Evolutionary conservation across 1,140 invertebrate species (phyloP).

Genomic region (Parasteatoda tepidariorum): DNA sequence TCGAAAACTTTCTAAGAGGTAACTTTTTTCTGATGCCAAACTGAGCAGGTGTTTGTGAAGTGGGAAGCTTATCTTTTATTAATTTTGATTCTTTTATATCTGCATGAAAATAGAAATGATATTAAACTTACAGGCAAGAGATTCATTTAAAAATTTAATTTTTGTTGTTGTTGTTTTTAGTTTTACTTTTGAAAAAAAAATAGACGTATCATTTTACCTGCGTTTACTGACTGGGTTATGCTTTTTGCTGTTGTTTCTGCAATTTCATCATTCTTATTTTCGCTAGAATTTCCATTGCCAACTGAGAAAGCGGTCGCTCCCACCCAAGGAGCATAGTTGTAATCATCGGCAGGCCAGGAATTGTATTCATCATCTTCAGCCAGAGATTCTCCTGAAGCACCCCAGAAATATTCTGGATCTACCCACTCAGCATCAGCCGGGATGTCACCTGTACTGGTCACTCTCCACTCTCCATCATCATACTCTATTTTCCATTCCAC

Average conservation of each 20-base stretch:
- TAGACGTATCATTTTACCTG: too few species aligned
- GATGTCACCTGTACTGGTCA: constrained; percentile 33
- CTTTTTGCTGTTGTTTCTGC: neutral
- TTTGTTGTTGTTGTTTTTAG: too few species aligned
- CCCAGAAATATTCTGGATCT: constrained; percentile 39
- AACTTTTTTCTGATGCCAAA: constrained; percentile 15
- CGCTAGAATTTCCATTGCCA: constrained; percentile 16
- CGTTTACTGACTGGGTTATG: neutral
- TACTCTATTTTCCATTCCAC: constrained; percentile 53
- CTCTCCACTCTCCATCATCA: constrained; percentile 46
- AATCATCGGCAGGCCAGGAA: constrained; percentile 31
- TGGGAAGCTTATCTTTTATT: neutral
- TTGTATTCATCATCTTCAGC: constrained; percentile 42
- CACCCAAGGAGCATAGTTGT: constrained; percentile 14
- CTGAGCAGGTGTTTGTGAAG: neutral
- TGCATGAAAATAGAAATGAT: too few species aligned
- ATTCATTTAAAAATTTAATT: too few species aligned
- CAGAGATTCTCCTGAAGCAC: neutral
- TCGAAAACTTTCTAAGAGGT: neutral
- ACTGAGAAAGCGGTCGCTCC: constrained; percentile 2
- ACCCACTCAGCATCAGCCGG: constrained; percentile 24
- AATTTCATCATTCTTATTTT: neutral
- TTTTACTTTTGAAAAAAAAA: too few species aligned
- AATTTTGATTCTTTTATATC: neutral
- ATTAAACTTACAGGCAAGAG: too few species aligned